phyloP scores from a whole-genome alignment of 2,113 vertebrate species.

The Macheiramphus alcinus region DNA sequence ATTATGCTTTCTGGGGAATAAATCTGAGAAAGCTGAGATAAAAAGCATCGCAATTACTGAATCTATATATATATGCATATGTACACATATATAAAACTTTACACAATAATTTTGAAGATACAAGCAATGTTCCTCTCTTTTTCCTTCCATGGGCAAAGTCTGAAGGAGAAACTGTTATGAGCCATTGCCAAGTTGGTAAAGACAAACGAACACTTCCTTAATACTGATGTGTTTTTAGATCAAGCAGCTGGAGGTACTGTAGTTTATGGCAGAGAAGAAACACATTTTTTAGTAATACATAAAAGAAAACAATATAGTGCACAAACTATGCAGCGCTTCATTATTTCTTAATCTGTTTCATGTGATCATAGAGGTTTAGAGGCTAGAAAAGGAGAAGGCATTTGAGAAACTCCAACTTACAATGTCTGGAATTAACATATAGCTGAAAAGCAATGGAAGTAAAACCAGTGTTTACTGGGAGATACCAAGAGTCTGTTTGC shows the following conservation, averaged over 20 bases:
- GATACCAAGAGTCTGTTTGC: not conserved
- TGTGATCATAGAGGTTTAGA: not conserved
- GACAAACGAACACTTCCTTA: not conserved
- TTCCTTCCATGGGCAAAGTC: not conserved
- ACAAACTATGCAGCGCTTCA: not conserved
- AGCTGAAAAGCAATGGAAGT: not conserved
- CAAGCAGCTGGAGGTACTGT: not conserved
- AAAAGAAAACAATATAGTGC: not conserved
- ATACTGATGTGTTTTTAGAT: not conserved
- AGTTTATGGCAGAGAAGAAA: not conserved
- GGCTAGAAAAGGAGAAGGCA: not conserved
- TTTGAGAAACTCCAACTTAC: not conserved
- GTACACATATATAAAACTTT: not conserved
- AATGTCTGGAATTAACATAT: not conserved
- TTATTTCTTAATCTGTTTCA: not conserved
- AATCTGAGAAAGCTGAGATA: constrained; percentile 1
- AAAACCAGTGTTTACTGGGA: not conserved
- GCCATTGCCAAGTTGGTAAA: not conserved
- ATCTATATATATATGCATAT: not conserved
- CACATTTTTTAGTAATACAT: not conserved
- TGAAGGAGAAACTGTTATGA: not conserved
- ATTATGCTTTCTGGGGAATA: not conserved
- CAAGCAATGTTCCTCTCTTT: constrained; percentile 14
- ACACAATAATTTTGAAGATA: constrained; percentile 24
- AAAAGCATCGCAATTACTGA: not conserved